Percentiles rank a stretch among this genome's conserved stretches.
Conservation (phyloP, 2,888 invertebrate genomes). For the Hoplodrina ambigua region DNA sequence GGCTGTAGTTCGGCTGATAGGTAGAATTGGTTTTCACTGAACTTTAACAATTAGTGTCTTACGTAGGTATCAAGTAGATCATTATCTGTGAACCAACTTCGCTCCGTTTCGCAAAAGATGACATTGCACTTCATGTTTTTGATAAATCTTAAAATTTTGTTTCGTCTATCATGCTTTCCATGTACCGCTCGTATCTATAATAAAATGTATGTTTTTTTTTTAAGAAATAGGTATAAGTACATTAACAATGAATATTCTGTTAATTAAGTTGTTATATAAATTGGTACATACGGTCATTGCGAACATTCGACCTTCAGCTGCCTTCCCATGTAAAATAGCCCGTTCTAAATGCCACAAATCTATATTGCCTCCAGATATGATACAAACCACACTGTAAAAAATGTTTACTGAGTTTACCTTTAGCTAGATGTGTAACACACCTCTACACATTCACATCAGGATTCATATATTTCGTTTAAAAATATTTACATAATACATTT, state of each 20-base stretch:
- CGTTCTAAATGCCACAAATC: constrained; percentile 62
- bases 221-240: neutral
- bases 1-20: too few relatives aligned
- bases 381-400: constrained; percentile 75
- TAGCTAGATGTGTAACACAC: neutral
- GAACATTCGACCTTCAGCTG: constrained; percentile 70
- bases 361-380: constrained; percentile 76
- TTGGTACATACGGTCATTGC: constrained; percentile 67
- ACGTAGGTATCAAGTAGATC: constrained; percentile 68
- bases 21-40: neutral
- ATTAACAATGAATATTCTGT: neutral
- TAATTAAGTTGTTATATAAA: neutral
- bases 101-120: constrained; percentile 57
- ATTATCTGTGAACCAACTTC: constrained; percentile 63
- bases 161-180: constrained; percentile 42
- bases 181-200: constrained; percentile 62
- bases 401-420: neutral
- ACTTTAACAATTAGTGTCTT: constrained; percentile 41
- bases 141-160: constrained; percentile 68
- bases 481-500: too few relatives aligned
- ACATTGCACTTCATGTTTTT: constrained; percentile 69
- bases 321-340: constrained; percentile 71
- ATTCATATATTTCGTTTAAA: too few relatives aligned
- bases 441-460: too few relatives aligned
- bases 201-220: neutral